Conservation (phyloP, 2,888 invertebrate genomes). For the Macaria liturata region DNA sequence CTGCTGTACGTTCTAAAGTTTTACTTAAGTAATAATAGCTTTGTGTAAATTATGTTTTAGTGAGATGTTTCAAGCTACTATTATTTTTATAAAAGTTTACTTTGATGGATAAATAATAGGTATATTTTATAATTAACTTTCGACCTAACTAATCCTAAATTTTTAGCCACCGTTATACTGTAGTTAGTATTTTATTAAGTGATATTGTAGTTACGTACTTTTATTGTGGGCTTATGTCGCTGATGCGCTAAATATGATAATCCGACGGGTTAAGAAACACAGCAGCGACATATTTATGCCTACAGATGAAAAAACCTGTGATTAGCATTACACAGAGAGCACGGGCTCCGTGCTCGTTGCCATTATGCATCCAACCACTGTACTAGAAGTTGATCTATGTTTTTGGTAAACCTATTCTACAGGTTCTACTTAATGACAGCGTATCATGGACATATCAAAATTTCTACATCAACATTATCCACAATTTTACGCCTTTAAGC, state of each 20-base stretch:
- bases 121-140: slow-evolving; percentile 6
- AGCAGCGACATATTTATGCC: background rate
- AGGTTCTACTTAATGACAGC: slow-evolving; percentile 1
- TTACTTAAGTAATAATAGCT: background rate
- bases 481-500: background rate
- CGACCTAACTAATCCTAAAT: slow-evolving; percentile 8
- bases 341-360: too few relatives aligned
- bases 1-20: slow-evolving; percentile 6
- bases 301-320: slow-evolving; percentile 8
- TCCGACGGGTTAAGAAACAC: background rate
- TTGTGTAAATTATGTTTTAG: background rate
- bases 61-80: background rate
- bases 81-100: slow-evolving; percentile 13
- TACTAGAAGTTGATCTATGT: background rate
- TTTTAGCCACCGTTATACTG: slow-evolving; percentile 13
- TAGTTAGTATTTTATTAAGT: slow-evolving; percentile 9
- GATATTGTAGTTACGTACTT: slow-evolving; percentile 7
- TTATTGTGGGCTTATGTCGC: slow-evolving; percentile 1
- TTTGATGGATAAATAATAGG: slow-evolving; percentile 2
- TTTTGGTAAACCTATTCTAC: background rate
- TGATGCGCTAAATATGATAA: background rate
- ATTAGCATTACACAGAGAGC: background rate
- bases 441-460: slow-evolving; percentile 15
- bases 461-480: background rate
- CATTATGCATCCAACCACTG: background rate